phyloP scores from a whole-genome alignment of 2,888 invertebrate genomes.

The Dynastes tityus region DNA sequence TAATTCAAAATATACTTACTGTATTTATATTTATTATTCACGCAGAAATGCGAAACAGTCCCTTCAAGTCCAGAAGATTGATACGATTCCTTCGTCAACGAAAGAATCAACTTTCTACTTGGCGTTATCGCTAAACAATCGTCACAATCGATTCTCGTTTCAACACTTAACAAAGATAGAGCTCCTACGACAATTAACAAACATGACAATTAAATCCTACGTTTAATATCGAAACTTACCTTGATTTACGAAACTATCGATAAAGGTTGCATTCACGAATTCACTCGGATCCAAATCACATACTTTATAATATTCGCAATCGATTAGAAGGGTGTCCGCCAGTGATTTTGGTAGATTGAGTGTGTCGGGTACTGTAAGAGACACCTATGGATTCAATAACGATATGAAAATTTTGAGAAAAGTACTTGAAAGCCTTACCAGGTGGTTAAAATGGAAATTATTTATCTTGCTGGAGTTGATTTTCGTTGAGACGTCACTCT shows the following conservation, averaged over 20 bases:
- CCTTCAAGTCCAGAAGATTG: constrained; percentile 75
- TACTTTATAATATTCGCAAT: constrained; percentile 74
- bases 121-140: constrained; percentile 73
- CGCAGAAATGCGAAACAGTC: constrained; percentile 68
- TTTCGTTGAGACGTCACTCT: constrained; percentile 61
- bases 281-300: constrained; percentile 69
- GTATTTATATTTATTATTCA: constrained; percentile 69
- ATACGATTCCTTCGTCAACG: constrained; percentile 71
- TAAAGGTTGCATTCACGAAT: constrained; percentile 71
- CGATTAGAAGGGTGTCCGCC: constrained; percentile 67
- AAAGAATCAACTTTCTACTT: constrained; percentile 72
- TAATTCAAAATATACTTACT: constrained; percentile 68
- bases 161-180: constrained; percentile 71
- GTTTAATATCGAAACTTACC: constrained; percentile 67
- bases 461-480: constrained; percentile 64
- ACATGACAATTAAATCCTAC: constrained; percentile 37
- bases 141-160: constrained; percentile 72
- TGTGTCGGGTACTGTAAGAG: constrained; percentile 73
- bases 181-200: constrained; percentile 65
- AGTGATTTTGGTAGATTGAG: constrained; percentile 68
- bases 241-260: constrained; percentile 74
- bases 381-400: constrained; percentile 68
- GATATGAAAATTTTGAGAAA: background rate
- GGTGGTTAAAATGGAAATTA: constrained; percentile 72
- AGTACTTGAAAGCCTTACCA: constrained; percentile 67